phyloP scores from a whole-genome alignment of 1,140 invertebrate genomes.

The Maniola jurtina region DNA sequence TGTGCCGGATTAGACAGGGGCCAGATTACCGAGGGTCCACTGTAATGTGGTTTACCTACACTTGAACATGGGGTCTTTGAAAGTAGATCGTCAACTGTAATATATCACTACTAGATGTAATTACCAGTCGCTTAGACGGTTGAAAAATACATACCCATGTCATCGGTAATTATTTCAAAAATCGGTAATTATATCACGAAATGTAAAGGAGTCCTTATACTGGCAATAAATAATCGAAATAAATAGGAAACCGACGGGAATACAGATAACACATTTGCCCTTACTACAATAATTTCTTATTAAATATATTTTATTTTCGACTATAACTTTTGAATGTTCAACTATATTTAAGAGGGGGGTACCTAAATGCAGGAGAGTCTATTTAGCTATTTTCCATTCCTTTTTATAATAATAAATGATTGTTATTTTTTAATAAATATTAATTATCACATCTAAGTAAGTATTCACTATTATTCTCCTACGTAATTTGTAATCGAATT shows the following conservation, averaged over 20 bases:
- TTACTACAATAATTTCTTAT: conserved; percentile 43
- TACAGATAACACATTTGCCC: conserved; percentile 43
- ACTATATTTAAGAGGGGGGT: conserved; percentile 47
- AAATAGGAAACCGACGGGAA: conserved; percentile 42
- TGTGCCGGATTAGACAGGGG: too few relatives aligned
- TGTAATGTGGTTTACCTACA: too few relatives aligned
- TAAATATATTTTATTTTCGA: conserved; percentile 17
- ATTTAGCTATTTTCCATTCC: conserved; percentile 49
- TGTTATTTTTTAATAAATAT: conserved; percentile 42
- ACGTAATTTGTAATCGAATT: conserved; percentile 23
- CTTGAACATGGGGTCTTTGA: too few relatives aligned
- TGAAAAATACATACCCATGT: too few relatives aligned
- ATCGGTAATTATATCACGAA: not conserved
- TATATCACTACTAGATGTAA: too few relatives aligned
- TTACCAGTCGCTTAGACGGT: too few relatives aligned
- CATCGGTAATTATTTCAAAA: not conserved
- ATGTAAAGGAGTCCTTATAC: not conserved
- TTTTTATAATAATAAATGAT: conserved; percentile 41
- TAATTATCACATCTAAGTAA: conserved; percentile 64
- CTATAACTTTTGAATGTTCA: conserved; percentile 32
- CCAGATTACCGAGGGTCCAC: too few relatives aligned
- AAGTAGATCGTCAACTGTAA: too few relatives aligned
- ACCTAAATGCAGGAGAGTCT: conserved; percentile 65
- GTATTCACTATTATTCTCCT: conserved; percentile 43
- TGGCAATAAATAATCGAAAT: conserved; percentile 40